phyloP scores from a whole-genome alignment of 2,888 invertebrate genomes.

The Drosophila putrida region DNA sequence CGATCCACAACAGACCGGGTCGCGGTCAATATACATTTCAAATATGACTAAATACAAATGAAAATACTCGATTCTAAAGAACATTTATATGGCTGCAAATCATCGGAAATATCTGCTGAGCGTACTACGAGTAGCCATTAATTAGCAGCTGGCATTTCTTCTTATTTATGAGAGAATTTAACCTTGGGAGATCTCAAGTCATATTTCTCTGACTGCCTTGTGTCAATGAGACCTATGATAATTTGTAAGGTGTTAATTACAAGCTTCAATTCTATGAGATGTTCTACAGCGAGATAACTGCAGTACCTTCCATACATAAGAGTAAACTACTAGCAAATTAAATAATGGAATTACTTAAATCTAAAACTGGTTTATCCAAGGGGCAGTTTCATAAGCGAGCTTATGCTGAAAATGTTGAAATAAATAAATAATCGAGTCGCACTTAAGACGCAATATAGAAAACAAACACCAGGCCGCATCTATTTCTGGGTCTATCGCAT shows the following conservation, averaged over 20 bases:
- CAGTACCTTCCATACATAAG: background rate
- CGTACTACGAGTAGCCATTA: constrained; percentile 39
- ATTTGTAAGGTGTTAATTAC: constrained; percentile 38
- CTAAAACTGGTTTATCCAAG: constrained; percentile 32
- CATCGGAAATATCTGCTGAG: constrained; percentile 21
- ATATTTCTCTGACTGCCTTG: constrained; percentile 12
- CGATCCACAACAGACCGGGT: constrained; percentile 62
- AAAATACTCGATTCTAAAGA: constrained; percentile 22
- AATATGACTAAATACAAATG: constrained; percentile 28
- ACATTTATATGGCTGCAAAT: constrained; percentile 43
- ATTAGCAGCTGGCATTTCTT: constrained; percentile 54
- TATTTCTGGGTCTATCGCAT: constrained; percentile 34
- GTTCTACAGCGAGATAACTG: background rate
- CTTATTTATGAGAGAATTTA: constrained; percentile 6
- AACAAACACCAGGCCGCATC: constrained; percentile 23
- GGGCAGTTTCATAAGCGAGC: background rate
- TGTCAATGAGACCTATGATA: constrained; percentile 38
- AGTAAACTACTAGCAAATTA: background rate
- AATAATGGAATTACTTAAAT: background rate
- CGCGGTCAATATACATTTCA: constrained; percentile 30
- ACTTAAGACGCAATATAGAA: constrained; percentile 21
- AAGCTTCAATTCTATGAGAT: constrained; percentile 4
- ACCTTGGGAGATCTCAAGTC: constrained; percentile 40
- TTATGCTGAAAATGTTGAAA: constrained; percentile 6
- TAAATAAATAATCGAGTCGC: constrained; percentile 23